Conservation (phyloP, 2,113 vertebrate species). For the Dicerorhinus sumatrensis region DNA sequence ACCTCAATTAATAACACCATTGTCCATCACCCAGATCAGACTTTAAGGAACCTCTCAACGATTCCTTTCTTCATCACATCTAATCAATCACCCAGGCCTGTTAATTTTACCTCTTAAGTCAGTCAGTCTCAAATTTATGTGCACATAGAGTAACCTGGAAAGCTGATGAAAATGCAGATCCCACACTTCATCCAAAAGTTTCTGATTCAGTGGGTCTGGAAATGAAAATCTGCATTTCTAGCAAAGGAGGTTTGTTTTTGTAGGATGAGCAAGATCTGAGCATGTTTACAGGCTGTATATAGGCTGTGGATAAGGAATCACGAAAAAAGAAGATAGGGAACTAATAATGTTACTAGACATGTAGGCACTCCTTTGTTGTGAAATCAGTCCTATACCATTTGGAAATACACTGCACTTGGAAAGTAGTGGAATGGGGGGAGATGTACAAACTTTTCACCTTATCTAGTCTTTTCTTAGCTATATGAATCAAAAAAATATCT, state of each 20-base stretch:
- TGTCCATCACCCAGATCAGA: not conserved
- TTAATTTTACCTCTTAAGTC: not conserved
- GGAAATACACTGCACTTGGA: not conserved
- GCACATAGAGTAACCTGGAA: not conserved
- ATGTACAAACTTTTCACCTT: not conserved
- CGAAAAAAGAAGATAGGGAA: not conserved
- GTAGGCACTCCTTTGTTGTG: not conserved
- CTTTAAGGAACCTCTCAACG: not conserved
- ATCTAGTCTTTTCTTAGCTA: not conserved
- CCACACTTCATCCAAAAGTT: not conserved
- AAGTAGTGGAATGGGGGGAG: rapidly evolving
- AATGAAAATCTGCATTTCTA: slow-evolving; percentile 25
- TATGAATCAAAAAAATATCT: not conserved
- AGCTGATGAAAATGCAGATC: not conserved
- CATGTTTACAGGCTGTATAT: not conserved
- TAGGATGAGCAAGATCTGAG: not conserved
- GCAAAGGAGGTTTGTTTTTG: not conserved
- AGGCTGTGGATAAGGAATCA: not conserved
- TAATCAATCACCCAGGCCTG: not conserved
- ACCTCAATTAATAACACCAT: not conserved
- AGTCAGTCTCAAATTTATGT: not conserved
- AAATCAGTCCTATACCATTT: not conserved
- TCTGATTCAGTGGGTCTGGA: not conserved
- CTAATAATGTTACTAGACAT: not conserved
- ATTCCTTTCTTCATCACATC: not conserved